A percentile compares a stretch with the other conserved stretches of the same genome.
Conservation (phyloP, 2,888 invertebrate genomes). For the Blastobasis adustella region DNA sequence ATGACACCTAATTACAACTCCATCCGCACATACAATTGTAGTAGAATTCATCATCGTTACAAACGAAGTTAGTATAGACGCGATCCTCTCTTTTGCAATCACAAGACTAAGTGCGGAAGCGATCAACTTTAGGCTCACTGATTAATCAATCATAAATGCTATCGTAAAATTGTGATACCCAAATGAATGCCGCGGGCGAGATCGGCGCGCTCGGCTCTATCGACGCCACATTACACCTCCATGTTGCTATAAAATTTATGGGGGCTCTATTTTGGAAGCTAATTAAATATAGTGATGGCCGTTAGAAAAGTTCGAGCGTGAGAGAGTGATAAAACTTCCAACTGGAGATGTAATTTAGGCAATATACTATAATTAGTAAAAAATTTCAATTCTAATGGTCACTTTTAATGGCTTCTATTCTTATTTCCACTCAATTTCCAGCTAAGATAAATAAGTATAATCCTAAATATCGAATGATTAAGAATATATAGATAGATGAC, state of each 20-base stretch:
- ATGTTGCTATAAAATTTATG: conserved; percentile 66
- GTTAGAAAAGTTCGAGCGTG: conserved; percentile 58
- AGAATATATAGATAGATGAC: too few relatives aligned
- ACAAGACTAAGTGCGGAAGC: conserved; percentile 55
- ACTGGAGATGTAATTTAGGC: conserved; percentile 34
- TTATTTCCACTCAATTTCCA: too few relatives aligned
- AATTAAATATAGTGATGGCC: conserved; percentile 64
- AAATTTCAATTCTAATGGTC: too few relatives aligned
- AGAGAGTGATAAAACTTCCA: conserved; percentile 59
- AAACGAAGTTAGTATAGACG: too few relatives aligned
- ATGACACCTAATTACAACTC: too few relatives aligned
- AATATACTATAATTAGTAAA: conserved; percentile 13
- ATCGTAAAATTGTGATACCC: conserved; percentile 48
- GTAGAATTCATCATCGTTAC: too few relatives aligned
- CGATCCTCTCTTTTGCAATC: conserved; percentile 35
- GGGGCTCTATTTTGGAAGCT: conserved; percentile 63
- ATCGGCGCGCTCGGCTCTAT: conserved; percentile 22
- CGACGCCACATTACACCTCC: conserved; percentile 42
- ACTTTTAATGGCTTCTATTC: too few relatives aligned
- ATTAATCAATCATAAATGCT: conserved; percentile 59
- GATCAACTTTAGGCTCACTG: conserved; percentile 48
- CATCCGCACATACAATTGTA: too few relatives aligned
- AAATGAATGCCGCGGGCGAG: conserved; percentile 43
- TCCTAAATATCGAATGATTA: too few relatives aligned
- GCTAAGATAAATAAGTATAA: too few relatives aligned